Evolutionary conservation across 2,888 invertebrate genomes (phyloP).

Genomic region (Rhagophthalmus giganteus): DNA sequence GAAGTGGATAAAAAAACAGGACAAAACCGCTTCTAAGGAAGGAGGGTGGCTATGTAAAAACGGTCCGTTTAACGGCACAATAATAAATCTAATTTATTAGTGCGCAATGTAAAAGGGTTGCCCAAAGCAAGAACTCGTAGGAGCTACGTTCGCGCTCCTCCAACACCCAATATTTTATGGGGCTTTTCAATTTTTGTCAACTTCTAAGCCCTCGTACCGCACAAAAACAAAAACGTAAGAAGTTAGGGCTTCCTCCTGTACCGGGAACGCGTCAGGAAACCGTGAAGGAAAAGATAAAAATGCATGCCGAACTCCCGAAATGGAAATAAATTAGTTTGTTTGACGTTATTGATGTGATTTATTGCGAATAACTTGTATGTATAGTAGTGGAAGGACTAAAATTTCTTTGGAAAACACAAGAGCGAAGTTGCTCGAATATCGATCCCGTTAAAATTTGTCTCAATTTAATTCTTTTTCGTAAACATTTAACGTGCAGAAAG

Average conservation of each 20-base stretch:
- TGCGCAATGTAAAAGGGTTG: constrained; percentile 23
- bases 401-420: neutral
- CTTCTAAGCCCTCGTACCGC: constrained; percentile 11
- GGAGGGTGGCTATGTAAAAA: constrained; percentile 25
- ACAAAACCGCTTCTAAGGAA: constrained; percentile 27
- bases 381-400: constrained; percentile 1
- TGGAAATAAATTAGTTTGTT: constrained; percentile 36
- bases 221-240: constrained; percentile 30
- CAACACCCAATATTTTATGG: constrained; percentile 21
- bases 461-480: no score
- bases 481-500: no score
- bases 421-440: no score
- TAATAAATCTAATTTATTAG: constrained; percentile 32
- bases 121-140: constrained; percentile 14
- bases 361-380: constrained; percentile 26
- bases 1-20: constrained; percentile 32
- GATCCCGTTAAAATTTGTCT: no score
- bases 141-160: constrained; percentile 7
- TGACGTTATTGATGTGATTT: constrained; percentile 38
- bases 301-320: constrained; percentile 32
- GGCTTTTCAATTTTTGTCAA: constrained; percentile 19
- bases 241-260: constrained; percentile 28
- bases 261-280: constrained; percentile 33
- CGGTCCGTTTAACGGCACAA: constrained; percentile 30
- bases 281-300: constrained; percentile 32